Evolutionary conservation across 2,797 vertebrate genomes (phyloP), one percentile per base, ranked within the genome.

Genomic region (Malurus splendens): DNA sequence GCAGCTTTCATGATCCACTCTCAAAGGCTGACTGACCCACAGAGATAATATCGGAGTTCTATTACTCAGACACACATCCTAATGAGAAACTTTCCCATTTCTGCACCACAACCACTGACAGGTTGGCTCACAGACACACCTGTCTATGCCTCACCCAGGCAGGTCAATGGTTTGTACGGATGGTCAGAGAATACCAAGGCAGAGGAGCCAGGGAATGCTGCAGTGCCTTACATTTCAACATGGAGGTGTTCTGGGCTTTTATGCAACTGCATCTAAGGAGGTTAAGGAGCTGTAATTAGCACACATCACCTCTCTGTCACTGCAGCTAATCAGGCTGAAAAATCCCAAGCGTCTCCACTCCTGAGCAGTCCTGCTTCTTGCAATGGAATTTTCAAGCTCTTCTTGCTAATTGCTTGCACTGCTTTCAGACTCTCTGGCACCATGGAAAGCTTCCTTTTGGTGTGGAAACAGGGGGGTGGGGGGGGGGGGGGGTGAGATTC

Each of bases 381-480:
- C 14, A 1, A 71, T 70, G 87, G 89, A 86, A 90, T 89, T 94
- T 87, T 89, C 76, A 93, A 91, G 79, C 62, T 80, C 90, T 81
- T 72, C 83, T 85, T 33, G 51, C 68, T 94, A 90, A 90, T 93
- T 89, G 90, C 85, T 87, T 72, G 65, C 55, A 57, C 23, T 68
- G 70, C 82, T 74, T 91, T 90, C 94, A 94, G 94, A 95, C 94
- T 93, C 45, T 5, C 85, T 89, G 93, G 94, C 93, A 95, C 94
- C 94, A 72, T 1, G 0, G 89, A 85, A 95, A 82, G 61, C 76
- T 85, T 91, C 87, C n/a, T 74, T 80, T 62, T 65, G 16, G 59
- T 79, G 75, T 74, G 68, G 82, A 93, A 93, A 94, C 30, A 9
- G 7, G 12, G 28, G 10, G 7, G 19, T 6, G 23, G 57, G n/a